Conservation (phyloP, 2,888 invertebrate genomes). For the Allolobophora icterica region DNA sequence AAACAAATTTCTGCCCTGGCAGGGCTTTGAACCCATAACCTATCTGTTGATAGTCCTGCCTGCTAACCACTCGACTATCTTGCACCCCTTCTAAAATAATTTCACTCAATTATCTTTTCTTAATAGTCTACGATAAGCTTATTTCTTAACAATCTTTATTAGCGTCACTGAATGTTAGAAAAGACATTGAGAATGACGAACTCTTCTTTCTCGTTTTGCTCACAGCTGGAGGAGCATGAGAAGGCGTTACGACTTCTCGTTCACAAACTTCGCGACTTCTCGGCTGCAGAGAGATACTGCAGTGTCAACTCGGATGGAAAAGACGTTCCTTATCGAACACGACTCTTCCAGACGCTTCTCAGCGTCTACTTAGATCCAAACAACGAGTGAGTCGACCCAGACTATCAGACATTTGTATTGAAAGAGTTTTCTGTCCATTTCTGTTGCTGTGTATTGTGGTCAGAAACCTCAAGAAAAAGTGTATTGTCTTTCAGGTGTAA, state of each 20-base stretch:
- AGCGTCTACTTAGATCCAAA: constrained; percentile 65
- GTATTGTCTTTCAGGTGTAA: no score
- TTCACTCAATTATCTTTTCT: background rate
- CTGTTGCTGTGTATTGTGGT: background rate
- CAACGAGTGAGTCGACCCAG: constrained; percentile 59
- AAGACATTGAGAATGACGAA: background rate
- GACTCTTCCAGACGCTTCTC: constrained; percentile 66
- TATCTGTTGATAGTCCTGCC: no score
- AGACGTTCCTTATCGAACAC: constrained; percentile 59
- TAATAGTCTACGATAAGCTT: background rate
- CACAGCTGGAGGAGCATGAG: constrained; percentile 68
- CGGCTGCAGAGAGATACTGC: constrained; percentile 69
- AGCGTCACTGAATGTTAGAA: background rate
- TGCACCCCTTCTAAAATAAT: no score
- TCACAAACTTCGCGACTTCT: constrained; percentile 67
- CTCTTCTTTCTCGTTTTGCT: background rate
- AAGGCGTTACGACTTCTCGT: constrained; percentile 68
- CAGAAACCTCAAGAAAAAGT: background rate
- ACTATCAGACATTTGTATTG: background rate
- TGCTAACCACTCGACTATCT: no score
- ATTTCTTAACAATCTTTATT: no score
- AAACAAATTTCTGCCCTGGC: no score
- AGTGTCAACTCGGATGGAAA: constrained; percentile 61
- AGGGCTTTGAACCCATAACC: no score
- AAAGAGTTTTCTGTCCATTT: background rate